phyloP scores from a whole-genome alignment of 2,797 vertebrate genomes.

The Heterohyrax brucei region DNA sequence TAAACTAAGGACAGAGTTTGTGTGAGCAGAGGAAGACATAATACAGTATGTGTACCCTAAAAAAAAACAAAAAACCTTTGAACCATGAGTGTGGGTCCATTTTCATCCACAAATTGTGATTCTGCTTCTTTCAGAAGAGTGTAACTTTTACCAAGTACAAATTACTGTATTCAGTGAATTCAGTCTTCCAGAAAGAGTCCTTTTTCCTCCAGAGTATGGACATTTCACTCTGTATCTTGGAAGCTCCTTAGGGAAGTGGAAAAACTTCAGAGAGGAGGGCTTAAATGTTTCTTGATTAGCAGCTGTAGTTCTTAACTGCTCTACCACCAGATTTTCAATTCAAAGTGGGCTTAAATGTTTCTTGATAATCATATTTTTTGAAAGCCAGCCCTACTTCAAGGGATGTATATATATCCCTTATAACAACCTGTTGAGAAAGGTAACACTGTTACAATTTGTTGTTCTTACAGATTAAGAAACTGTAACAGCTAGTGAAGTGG shows the following conservation, averaged over 20 bases:
- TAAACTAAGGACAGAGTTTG: slow-evolving; percentile 53
- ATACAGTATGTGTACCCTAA: background rate
- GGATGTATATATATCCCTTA: background rate
- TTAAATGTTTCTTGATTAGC: too few species aligned
- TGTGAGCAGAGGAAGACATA: slow-evolving; percentile 14
- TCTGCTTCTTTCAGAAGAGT: background rate
- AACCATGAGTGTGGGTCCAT: background rate
- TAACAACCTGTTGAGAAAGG: background rate
- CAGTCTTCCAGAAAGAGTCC: background rate
- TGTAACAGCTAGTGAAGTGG: background rate
- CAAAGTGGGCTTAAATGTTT: background rate
- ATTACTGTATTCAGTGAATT: background rate
- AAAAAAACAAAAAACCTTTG: slow-evolving; percentile 26
- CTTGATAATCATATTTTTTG: background rate
- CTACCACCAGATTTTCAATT: background rate
- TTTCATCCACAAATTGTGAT: slow-evolving; percentile 19
- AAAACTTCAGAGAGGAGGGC: background rate
- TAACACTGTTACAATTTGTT: background rate
- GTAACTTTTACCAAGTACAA: background rate
- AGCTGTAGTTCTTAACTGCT: too few species aligned
- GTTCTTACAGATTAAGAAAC: slow-evolving; percentile 8
- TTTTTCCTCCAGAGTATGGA: background rate
- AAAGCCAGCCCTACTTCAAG: background rate
- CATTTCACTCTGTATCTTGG: background rate
- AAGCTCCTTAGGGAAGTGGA: background rate